Evolutionary conservation across 2,113 vertebrate genomes (phyloP).

Genomic region (Hippocampus comes): DNA sequence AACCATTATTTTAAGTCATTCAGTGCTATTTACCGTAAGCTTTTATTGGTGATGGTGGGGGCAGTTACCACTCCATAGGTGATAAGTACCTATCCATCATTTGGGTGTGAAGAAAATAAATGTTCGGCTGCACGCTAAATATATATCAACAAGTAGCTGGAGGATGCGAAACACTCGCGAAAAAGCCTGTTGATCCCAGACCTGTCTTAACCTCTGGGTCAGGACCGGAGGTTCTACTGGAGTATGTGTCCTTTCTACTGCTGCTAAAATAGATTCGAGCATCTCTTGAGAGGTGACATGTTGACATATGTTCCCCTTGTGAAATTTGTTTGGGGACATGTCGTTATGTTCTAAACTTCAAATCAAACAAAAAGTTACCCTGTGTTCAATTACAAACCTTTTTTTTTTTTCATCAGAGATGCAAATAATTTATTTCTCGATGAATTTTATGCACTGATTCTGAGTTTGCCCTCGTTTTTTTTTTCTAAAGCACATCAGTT

Average conservation of each 20-base stretch:
- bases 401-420: too few species aligned
- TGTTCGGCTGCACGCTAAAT: slow-evolving; percentile 58
- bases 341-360: background rate
- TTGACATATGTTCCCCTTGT: slow-evolving; percentile 32
- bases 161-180: slow-evolving; percentile 55
- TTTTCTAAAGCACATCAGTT: too few species aligned
- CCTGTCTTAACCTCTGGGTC: slow-evolving; percentile 40
- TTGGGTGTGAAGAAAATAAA: slow-evolving; percentile 24
- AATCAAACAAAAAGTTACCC: background rate
- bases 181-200: slow-evolving; percentile 59
- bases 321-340: background rate
- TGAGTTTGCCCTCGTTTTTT: too few species aligned
- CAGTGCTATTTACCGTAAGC: slow-evolving; percentile 20
- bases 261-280: slow-evolving; percentile 45
- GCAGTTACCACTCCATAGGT: slow-evolving; percentile 8
- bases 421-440: too few species aligned
- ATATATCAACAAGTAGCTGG: slow-evolving; percentile 63
- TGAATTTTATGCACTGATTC: too few species aligned
- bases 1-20: slow-evolving; percentile 40
- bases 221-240: slow-evolving; percentile 30
- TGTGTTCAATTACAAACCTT: background rate
- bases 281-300: slow-evolving; percentile 33
- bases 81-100: slow-evolving; percentile 47
- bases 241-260: slow-evolving; percentile 27
- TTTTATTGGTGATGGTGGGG: slow-evolving; percentile 17